phyloP scores from a whole-genome alignment of 2,888 invertebrate genomes.

The Lamellibrachia columna region DNA sequence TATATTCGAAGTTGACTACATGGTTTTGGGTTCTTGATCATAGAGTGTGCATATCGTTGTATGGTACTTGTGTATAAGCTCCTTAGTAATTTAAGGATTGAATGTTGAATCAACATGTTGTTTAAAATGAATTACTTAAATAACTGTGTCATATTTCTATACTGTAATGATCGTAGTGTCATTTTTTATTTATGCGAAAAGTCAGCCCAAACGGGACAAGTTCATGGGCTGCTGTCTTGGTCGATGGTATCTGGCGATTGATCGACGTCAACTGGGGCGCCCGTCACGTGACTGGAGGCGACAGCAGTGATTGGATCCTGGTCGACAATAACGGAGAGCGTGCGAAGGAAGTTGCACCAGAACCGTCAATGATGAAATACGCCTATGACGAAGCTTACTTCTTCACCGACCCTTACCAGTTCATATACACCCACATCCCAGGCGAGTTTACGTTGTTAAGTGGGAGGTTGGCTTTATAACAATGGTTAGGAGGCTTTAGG shows the following conservation, averaged over 20 bases:
- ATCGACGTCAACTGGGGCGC: conserved; percentile 19
- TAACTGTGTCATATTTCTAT: not conserved
- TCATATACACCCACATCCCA: conserved; percentile 23
- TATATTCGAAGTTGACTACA: not conserved
- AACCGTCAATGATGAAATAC: not conserved
- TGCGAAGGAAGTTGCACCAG: not conserved
- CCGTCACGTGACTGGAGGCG: not conserved
- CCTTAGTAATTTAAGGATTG: too few relatives aligned
- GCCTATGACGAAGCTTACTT: conserved; percentile 22
- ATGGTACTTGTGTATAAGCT: too few relatives aligned
- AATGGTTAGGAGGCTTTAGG: too few relatives aligned
- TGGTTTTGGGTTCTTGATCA: too few relatives aligned
- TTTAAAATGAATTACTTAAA: not conserved
- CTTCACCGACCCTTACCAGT: conserved; percentile 19
- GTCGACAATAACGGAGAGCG: conserved; percentile 22
- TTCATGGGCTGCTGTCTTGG: conserved; percentile 22
- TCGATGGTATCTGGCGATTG: conserved; percentile 19
- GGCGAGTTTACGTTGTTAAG: not conserved
- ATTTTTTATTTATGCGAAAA: not conserved
- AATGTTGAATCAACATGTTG: too few relatives aligned
- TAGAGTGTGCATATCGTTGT: too few relatives aligned
- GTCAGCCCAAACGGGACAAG: not conserved
- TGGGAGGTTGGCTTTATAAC: too few relatives aligned
- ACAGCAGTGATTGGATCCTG: conserved; percentile 18
- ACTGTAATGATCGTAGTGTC: not conserved